Evolutionary conservation across 2,113 vertebrate genomes (phyloP), one percentile per base, ranked within the genome.

Genomic region (Meriones unguiculatus): DNA sequence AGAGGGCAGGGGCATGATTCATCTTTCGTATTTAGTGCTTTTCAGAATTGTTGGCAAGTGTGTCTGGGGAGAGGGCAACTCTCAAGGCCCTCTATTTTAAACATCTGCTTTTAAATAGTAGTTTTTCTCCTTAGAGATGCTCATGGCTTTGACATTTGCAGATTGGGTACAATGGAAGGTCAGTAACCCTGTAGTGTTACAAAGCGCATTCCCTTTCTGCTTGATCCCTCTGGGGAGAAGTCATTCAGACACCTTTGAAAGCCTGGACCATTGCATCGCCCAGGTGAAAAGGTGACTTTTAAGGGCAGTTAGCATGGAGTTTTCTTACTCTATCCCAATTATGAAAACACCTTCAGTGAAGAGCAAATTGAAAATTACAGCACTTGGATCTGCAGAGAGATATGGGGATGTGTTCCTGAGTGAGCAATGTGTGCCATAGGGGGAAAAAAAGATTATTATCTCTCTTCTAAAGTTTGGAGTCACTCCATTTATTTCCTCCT

Each of bases 311-410:
- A 98, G 90, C 96, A 95, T 95, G 30, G 96, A 95, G 97, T 98
- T 97, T 96, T 97, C 97, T 95, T 41, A 1, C 91, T 97, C 82
- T 86, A 93, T 98, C 94, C 97, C 98, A 98, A 97, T 98, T 98
- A 98, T 87, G 64, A 86, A 96, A 97, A 98, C 94, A 98, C 96
- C 97, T 98, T 97, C 90, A 97, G 96, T 98, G 98, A 98, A 98
- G 95, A 98, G 89, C 89, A 91, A 96, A 96, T 98, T n/a, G 84
- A 95, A 98, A 98, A 98, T 98, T 97, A 92, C 70, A 95, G 95
- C 93, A 77, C 95, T 98, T 13, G n/a, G 76, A 93, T 93, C 86
- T 97, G 2, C 52, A 95, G 92, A 95, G 96, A 95, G 1, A 24
- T 81, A 35, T 97, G 97, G 97, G 87, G 95, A 97, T 90, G 75